phyloP scores from a whole-genome alignment of 2,113 vertebrate species.

The Gobio gobio region DNA sequence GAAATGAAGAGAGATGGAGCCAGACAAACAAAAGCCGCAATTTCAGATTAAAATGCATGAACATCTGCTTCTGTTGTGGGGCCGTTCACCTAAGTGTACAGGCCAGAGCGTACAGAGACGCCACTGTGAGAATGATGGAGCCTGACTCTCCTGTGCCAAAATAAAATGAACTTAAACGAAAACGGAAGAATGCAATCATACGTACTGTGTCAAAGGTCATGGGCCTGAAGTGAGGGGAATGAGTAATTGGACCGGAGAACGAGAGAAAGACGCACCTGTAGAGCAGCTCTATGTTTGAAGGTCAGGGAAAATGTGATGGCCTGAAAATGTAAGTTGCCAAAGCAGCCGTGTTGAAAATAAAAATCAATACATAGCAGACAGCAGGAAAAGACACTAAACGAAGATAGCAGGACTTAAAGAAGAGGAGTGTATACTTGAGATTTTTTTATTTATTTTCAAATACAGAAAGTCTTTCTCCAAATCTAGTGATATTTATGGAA shows the following conservation, averaged over 20 bases:
- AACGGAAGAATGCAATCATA: slow-evolving; percentile 21
- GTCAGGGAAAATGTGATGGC: slow-evolving; percentile 30
- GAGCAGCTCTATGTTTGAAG: slow-evolving; percentile 28
- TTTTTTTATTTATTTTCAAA: not conserved
- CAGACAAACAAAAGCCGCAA: slow-evolving; percentile 53
- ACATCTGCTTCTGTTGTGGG: slow-evolving; percentile 73
- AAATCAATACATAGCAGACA: slow-evolving; percentile 16
- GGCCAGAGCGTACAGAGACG: slow-evolving; percentile 55
- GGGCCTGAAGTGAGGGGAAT: slow-evolving; percentile 13
- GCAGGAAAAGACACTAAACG: not conserved
- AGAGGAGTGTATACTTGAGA: not conserved
- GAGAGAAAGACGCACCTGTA: slow-evolving; percentile 3
- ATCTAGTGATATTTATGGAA: not conserved
- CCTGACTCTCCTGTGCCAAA: slow-evolving; percentile 18
- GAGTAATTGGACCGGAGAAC: not conserved
- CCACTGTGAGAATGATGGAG: slow-evolving; percentile 40
- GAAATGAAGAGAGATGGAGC: slow-evolving; percentile 73
- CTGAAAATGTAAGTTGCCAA: slow-evolving; percentile 29
- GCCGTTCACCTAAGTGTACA: slow-evolving; percentile 63
- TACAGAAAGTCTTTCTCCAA: not conserved
- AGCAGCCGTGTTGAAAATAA: not conserved
- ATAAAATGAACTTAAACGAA: slow-evolving; percentile 14
- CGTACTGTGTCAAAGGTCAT: not conserved
- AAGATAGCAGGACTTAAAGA: not conserved
- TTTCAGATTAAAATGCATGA: slow-evolving; percentile 76